Percentiles rank a stretch among this genome's conserved stretches.
Conservation (phyloP, 2,113 vertebrate species). For the Calyptomena viridis region DNA sequence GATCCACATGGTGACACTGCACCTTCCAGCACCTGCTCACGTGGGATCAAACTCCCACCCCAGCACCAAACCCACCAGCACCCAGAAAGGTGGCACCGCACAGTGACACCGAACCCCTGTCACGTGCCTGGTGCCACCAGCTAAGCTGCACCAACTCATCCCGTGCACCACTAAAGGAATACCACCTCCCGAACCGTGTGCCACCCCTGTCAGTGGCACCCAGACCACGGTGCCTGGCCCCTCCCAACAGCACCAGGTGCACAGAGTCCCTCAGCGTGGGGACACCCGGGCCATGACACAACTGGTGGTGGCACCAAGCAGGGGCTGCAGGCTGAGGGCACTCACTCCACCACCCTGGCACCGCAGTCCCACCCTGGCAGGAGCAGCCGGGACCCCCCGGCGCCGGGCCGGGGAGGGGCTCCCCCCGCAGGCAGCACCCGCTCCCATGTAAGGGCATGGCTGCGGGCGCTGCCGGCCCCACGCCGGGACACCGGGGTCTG, state of each 20-base stretch:
- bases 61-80: not conserved
- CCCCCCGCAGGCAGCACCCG: not conserved
- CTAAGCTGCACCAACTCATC: not conserved
- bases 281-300: not conserved
- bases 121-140: not conserved
- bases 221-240: not conserved
- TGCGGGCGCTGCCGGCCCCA: not conserved
- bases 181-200: not conserved
- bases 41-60: not conserved
- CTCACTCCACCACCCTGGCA: too few relatives aligned
- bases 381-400: not conserved
- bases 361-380: not conserved
- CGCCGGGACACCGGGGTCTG: not conserved
- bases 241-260: not conserved
- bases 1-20: not conserved
- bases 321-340: not conserved
- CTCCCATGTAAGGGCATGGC: not conserved
- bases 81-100: accelerated
- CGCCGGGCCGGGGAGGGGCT: not conserved
- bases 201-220: not conserved
- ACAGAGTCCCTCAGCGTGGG: not conserved
- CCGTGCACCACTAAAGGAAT: not conserved
- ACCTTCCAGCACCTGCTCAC: not conserved
- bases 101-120: not conserved
- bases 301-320: not conserved